Percentiles rank a stretch among this genome's conserved stretches.
Evolutionary conservation across 2,113 vertebrate genomes (phyloP).

Genomic region (Prochilodus magdalenae): DNA sequence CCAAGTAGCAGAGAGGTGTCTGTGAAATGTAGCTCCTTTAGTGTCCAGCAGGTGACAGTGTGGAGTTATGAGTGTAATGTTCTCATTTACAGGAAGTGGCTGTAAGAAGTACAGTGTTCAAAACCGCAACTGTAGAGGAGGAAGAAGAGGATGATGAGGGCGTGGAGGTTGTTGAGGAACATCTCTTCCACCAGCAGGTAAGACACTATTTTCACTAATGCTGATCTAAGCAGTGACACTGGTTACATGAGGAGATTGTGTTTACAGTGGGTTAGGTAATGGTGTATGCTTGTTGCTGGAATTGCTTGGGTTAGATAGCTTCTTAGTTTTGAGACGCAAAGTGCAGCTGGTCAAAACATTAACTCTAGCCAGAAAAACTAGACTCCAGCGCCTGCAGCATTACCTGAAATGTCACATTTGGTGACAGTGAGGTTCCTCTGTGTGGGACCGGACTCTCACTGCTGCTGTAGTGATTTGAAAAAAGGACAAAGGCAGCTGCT

Average conservation of each 20-base stretch:
- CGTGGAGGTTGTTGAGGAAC: slow-evolving; percentile 71
- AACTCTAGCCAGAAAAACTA: too few species aligned
- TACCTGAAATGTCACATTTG: too few species aligned
- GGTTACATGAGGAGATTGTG: not conserved
- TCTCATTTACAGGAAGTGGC: slow-evolving; percentile 82
- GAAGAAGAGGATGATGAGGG: slow-evolving; percentile 72
- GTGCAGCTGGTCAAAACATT: too few species aligned
- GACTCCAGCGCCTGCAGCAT: too few species aligned
- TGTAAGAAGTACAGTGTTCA: slow-evolving; percentile 86
- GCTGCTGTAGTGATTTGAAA: too few species aligned
- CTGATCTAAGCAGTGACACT: not conserved
- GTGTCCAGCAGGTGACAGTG: slow-evolving; percentile 15
- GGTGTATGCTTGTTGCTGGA: not conserved
- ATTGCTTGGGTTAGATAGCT: too few species aligned
- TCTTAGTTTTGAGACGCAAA: too few species aligned
- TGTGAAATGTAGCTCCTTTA: not conserved
- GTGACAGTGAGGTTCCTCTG: too few species aligned
- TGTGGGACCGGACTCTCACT: too few species aligned
- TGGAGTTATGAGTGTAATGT: not conserved
- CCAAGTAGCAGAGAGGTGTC: not conserved
- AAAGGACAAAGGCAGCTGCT: too few species aligned
- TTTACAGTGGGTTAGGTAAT: too few species aligned
- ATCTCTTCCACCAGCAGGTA: slow-evolving; percentile 79
- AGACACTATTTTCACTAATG: not conserved
- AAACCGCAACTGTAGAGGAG: slow-evolving; percentile 72